Percentiles rank a stretch among this genome's conserved stretches.
Evolutionary conservation across 2,888 invertebrate species (phyloP).

Genomic region (Tolmerus cingulatus): DNA sequence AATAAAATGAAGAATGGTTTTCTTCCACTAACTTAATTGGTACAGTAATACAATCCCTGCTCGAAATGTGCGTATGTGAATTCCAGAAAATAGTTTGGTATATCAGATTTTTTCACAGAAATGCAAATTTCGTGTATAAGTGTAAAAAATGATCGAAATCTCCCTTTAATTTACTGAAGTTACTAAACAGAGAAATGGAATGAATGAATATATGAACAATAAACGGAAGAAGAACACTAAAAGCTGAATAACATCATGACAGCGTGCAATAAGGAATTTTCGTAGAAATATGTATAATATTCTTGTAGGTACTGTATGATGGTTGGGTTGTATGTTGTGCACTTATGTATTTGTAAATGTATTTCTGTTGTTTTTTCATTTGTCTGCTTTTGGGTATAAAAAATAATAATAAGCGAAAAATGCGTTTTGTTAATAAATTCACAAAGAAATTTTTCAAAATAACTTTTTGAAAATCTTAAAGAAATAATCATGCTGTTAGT

Average conservation of each 20-base stretch:
- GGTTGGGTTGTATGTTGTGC: background rate
- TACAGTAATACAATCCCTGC: background rate
- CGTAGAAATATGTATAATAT: background rate
- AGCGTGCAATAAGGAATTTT: constrained; percentile 19
- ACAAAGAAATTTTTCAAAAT: background rate
- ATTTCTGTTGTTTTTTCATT: background rate
- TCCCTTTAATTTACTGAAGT: background rate
- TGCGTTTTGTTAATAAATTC: background rate
- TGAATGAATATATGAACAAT: constrained; percentile 37
- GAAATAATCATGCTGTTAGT: background rate
- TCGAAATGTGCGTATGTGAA: background rate
- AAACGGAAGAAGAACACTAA: constrained; percentile 16
- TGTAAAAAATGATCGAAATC: background rate
- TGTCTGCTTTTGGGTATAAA: background rate
- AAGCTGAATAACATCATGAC: constrained; percentile 22
- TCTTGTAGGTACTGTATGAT: background rate
- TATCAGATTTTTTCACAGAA: background rate
- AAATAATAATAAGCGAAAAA: background rate
- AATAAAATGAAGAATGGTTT: background rate
- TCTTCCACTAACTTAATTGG: background rate
- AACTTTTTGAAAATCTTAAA: background rate
- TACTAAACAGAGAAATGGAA: constrained; percentile 1
- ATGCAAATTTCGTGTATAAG: background rate
- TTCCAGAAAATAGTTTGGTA: background rate
- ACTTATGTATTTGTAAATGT: background rate